phyloP scores from a whole-genome alignment of 2,113 vertebrate genomes.

The Hiodon alosoides region DNA sequence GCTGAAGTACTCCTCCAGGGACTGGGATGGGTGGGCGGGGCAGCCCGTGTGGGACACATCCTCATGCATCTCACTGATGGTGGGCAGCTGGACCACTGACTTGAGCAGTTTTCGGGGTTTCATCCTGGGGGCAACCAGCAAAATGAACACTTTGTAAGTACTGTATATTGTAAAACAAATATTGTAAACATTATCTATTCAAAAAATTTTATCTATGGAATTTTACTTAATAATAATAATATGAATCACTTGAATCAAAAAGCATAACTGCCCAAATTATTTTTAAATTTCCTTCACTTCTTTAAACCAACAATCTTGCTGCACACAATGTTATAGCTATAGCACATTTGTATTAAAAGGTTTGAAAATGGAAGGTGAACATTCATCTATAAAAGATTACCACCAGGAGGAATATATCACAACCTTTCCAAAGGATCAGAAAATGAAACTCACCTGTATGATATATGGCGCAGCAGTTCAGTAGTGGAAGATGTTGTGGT shows the following conservation, averaged over 20 bases:
- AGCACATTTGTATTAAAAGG: background rate
- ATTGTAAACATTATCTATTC: background rate
- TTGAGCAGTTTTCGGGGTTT: constrained; percentile 51
- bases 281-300: too few relatives aligned
- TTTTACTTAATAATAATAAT: too few relatives aligned
- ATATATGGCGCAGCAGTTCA: background rate
- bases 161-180: constrained; percentile 1
- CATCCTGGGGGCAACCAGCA: constrained; percentile 48
- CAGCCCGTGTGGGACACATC: constrained; percentile 40
- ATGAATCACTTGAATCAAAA: too few relatives aligned
- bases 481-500: background rate
- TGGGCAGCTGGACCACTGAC: constrained; percentile 56
- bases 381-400: background rate
- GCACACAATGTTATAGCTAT: too few relatives aligned
- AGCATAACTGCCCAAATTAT: too few relatives aligned
- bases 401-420: background rate
- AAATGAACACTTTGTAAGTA: constrained; percentile 1
- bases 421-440: background rate
- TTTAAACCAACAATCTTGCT: too few relatives aligned
- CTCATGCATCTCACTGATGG: constrained; percentile 64
- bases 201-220: background rate
- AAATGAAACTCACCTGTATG: background rate
- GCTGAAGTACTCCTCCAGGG: constrained; percentile 61
- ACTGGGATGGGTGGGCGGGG: constrained; percentile 37
- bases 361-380: background rate